Percentiles rank a stretch among this genome's conserved stretches.
These are phyloP conservation scores for Agrotis ipsilon DNA, from an alignment of 2,888 invertebrate species.

Conservation along the genomic window DNA sequence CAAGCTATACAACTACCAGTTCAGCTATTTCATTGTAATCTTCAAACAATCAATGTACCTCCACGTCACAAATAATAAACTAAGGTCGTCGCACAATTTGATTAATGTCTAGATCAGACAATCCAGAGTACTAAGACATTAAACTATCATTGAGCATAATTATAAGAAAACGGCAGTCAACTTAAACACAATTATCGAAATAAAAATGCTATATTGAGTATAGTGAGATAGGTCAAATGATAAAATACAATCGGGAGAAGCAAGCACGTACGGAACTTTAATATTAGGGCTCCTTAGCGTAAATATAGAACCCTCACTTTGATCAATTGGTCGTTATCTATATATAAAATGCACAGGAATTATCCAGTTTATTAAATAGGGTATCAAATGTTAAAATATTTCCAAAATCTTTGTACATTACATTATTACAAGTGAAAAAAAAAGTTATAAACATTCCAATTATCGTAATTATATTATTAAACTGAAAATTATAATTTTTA, in stretches of 20 bases:
- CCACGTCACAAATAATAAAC: conserved; percentile 75
- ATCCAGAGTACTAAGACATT: conserved; percentile 74
- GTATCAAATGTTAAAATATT: conserved; percentile 61
- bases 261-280: conserved; percentile 66
- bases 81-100: conserved; percentile 82
- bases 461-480: conserved; percentile 27
- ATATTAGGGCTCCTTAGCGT: conserved; percentile 46
- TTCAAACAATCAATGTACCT: conserved; percentile 65
- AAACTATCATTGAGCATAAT: conserved; percentile 90
- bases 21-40: conserved; percentile 25
- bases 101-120: conserved; percentile 76
- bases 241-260: conserved; percentile 69
- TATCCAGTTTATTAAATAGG: conserved; percentile 54
- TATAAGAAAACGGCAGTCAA: conserved; percentile 88
- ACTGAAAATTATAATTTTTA: conserved; percentile 32
- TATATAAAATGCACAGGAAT: conserved; percentile 57
- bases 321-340: conserved; percentile 56
- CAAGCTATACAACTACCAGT: conserved; percentile 37
- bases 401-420: conserved; percentile 63
- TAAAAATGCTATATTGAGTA: conserved; percentile 88
- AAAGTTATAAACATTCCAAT: conserved; percentile 42
- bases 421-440: conserved; percentile 40
- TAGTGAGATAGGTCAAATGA: conserved; percentile 81
- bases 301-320: conserved; percentile 55
- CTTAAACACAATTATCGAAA: conserved; percentile 79